Base-by-base conservation (phyloP, 2,888 invertebrate species). In the Selenia dentaria region DNA sequence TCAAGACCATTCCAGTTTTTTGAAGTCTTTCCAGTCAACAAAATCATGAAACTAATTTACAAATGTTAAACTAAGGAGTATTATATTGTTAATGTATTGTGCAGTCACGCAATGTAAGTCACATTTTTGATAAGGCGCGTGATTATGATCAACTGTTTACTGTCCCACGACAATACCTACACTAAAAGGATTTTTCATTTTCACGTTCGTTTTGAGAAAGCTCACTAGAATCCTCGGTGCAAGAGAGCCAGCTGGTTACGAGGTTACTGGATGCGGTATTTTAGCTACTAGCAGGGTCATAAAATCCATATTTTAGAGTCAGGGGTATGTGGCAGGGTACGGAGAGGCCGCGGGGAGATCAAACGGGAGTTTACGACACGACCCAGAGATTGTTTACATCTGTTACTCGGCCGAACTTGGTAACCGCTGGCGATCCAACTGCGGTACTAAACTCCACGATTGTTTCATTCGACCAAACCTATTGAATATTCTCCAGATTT, bases 381-480 rank as follows among this genome's bases (percentile, higher is more conserved):
- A 74, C 72, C 73, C 78, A 79, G 82, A 83, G 86, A 88, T 85
- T 90, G 89, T 90, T 89, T 89, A 90, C 89, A 89, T 90, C 89
- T 90, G 89, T 74, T 83, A 80, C 87, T 72, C 74, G 74, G 69
- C 79, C 79, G 75, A 86, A 87, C 83, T 88, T 85, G 83, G 79
- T 84, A 83, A 87, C 87, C 87, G 71, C 84, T 77, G 81, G 63
- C 60, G 65, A 67, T 76, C 76, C 77, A 71, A 78, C 74, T 73
- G 65, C 63, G 63, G 58, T 56, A 66, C 68, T 70, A 68, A 71
- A 68, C 66, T 60, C 62, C 59, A 59, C 54, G 49, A 67, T 70
- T 68, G 67, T 67, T 71, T 62, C 64, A 56, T 41, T 64, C 55
- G 58, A 57, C 55, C 43, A 41, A 41, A 34, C 33, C 18, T 32